Base-by-base conservation (phyloP, 2,888 invertebrate species). In the Drosophila prostipennis region DNA sequence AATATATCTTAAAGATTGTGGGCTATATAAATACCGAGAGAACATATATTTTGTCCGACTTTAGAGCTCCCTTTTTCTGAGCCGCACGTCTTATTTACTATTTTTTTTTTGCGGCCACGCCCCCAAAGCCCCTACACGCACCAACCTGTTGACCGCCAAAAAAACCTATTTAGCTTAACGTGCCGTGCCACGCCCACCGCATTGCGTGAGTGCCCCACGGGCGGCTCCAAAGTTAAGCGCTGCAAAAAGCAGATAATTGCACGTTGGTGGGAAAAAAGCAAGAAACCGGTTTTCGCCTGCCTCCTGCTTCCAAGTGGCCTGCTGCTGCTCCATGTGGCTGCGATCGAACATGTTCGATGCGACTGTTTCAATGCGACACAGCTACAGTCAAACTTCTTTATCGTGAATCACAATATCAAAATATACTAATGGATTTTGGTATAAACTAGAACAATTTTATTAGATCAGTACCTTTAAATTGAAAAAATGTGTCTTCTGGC, bases 111-210 rank as follows among this genome's bases (percentile, higher is more conserved):
- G 16, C 32, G 10, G 14, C 19, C 79, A 77, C 78, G 80, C 79
- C 82, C 60, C 53, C 61, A 14, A 42, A 64, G 36, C 43, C 60
- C 60, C 72, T 71, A 65, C 40, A 65, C 65, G 55, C 65, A 65
- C 40, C 51, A 77, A 64, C 74, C 37, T 43, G 72, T 74, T 77
- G 79, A 68, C 79, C 82, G 63, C 42, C 81, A 81, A 79, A 70
- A 45, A 49, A 61, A 46, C 61, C 48, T 61, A 61, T 64, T 64
- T 63, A 52, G 10, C 32, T 69, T 45, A 72, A 75, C 64, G 67
- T 71, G 67, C 68, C 55, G 65, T 58, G 64, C 61, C 61, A 57
- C 65, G 76, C 76, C 74, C 65, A 63, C 73, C 61, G 53, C 49
- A 48, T 68, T 75, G 77, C 74, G 77, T 79, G 76, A 53, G 36